Evolutionary conservation across 2,888 invertebrate species (phyloP).

Genomic region (Microctonus hyperodae): DNA sequence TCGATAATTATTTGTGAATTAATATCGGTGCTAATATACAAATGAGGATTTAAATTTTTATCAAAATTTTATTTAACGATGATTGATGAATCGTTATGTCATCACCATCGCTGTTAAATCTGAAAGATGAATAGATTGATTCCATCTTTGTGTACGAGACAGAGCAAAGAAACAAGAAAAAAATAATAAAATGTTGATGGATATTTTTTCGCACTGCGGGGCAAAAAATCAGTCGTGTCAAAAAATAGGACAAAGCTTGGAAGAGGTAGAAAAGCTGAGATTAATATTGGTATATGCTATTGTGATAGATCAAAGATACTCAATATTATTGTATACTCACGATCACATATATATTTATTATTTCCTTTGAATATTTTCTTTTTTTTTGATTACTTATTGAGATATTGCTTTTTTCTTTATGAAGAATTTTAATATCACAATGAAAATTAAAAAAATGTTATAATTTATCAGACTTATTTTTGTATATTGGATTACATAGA

Average conservation of each 20-base stretch:
- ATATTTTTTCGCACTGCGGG: background rate
- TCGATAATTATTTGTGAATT: background rate
- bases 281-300: background rate
- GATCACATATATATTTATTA: too few species aligned
- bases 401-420: too few species aligned
- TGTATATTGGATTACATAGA: too few species aligned
- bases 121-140: background rate
- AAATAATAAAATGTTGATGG: background rate
- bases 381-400: too few species aligned
- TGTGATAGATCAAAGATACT: background rate
- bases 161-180: background rate
- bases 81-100: background rate
- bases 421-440: too few species aligned
- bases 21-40: too few species aligned
- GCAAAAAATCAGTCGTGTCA: background rate
- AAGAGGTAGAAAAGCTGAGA: background rate
- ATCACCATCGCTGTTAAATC: background rate
- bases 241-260: background rate
- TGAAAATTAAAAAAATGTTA: too few species aligned
- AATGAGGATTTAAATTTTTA: background rate
- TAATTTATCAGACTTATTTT: too few species aligned
- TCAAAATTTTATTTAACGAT: background rate
- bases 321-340: background rate
- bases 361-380: too few species aligned
- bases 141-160: background rate